Percentiles rank a stretch among this genome's conserved stretches.
Evolutionary conservation across 2,888 invertebrate species (phyloP).

Genomic region (Tipula confusa): DNA sequence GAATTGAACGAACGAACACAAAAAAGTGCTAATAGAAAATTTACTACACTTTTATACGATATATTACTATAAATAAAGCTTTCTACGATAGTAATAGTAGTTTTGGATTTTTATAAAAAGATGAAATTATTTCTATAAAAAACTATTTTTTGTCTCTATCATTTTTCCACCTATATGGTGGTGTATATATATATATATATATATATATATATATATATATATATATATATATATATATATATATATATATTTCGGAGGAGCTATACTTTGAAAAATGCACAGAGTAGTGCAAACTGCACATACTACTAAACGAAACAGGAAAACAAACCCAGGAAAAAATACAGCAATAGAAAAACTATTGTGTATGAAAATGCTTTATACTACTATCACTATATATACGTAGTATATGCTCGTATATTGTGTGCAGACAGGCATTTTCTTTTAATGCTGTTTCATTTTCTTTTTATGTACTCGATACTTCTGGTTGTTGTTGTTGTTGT

Average conservation of each 20-base stretch:
- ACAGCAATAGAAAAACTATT: neutral
- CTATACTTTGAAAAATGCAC: neutral
- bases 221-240: neutral
- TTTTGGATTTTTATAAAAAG: neutral
- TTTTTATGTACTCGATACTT: neutral
- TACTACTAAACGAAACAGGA: neutral
- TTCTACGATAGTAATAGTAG: neutral
- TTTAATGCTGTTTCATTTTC: neutral
- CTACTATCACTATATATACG: neutral
- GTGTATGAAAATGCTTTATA: neutral
- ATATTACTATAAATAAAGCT: neutral
- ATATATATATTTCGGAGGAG: neutral
- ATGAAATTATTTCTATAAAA: neutral
- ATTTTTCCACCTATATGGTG: neutral
- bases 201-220: neutral
- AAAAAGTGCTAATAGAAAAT: neutral
- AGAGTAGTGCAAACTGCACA: neutral
- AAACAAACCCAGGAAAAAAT: neutral
- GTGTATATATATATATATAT: neutral
- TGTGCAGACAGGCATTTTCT: neutral
- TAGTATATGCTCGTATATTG: neutral
- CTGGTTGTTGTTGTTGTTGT: neutral
- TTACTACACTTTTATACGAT: neutral
- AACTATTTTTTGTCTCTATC: constrained; percentile 12
- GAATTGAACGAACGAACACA: neutral